These are phyloP conservation scores for Carassius gibelio DNA, from an alignment of 2,113 vertebrate species.

Conservation along the genomic window DNA sequence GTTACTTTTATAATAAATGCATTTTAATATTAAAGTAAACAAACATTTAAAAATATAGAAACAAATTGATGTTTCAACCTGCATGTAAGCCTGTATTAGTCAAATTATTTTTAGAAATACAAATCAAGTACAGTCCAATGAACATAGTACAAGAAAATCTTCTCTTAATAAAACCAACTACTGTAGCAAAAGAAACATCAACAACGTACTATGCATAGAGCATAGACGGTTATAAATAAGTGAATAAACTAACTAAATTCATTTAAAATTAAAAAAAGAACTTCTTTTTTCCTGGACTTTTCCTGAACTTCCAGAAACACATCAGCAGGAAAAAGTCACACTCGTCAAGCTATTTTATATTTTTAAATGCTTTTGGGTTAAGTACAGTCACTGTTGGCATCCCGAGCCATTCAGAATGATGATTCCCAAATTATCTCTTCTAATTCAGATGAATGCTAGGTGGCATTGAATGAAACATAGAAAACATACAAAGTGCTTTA, in stretches of 20 bases:
- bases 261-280: no score
- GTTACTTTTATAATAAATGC: neutral
- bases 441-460: neutral
- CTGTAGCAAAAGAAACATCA: no score
- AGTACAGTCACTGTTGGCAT: neutral
- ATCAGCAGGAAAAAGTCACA: neutral
- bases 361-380: neutral
- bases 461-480: neutral
- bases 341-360: neutral
- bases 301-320: neutral
- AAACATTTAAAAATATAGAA: no score
- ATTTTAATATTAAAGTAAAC: neutral
- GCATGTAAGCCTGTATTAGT: neutral
- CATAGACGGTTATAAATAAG: no score
- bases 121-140: neutral
- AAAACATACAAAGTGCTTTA: neutral
- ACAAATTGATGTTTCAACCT: neutral
- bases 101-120: neutral
- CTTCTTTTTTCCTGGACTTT: no score
- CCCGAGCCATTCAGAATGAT: neutral
- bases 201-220: no score
- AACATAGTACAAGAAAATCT: neutral
- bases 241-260: no score
- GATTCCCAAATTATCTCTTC: neutral
- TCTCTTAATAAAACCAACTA: neutral